phyloP scores from a whole-genome alignment of 1,140 invertebrate species.

The Pseudoatta argentina region DNA sequence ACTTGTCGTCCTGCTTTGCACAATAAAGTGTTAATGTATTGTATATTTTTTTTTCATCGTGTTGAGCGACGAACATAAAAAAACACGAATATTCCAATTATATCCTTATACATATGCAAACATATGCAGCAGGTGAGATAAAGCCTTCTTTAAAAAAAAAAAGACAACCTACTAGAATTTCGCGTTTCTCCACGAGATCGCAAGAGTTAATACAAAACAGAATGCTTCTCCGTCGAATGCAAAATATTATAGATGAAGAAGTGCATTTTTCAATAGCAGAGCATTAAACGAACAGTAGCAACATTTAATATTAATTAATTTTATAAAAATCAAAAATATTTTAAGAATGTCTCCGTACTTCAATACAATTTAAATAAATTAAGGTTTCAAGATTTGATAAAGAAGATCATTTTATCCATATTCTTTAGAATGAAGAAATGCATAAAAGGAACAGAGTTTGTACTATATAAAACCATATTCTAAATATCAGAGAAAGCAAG shows the following conservation, averaged over 20 bases:
- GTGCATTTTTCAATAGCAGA: not conserved
- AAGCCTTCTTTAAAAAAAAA: not conserved
- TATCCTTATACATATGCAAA: slow-evolving; percentile 1
- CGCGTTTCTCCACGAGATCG: slow-evolving; percentile 27
- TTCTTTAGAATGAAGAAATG: not conserved
- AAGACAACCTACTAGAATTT: not conserved
- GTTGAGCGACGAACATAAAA: not conserved
- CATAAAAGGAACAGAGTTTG: not conserved
- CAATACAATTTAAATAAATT: not conserved
- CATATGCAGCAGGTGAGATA: not conserved
- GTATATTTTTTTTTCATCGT: not conserved
- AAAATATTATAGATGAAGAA: not conserved
- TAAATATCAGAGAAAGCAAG: not conserved
- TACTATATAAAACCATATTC: not conserved
- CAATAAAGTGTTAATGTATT: slow-evolving; percentile 12
- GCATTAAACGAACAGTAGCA: not conserved
- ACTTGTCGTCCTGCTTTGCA: not conserved
- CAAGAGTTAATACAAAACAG: not conserved
- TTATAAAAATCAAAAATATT: slow-evolving; percentile 7
- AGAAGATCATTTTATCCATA: not conserved
- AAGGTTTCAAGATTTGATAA: not conserved
- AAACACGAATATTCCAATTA: not conserved
- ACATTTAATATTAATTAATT: not conserved
- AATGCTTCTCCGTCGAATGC: not conserved
- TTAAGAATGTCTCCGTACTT: not conserved